Percentiles rank a stretch among this genome's conserved stretches.
These are phyloP conservation scores for Dendrolimus punctatus DNA, from an alignment of 1,140 invertebrate genomes.

Conservation along the genomic window DNA sequence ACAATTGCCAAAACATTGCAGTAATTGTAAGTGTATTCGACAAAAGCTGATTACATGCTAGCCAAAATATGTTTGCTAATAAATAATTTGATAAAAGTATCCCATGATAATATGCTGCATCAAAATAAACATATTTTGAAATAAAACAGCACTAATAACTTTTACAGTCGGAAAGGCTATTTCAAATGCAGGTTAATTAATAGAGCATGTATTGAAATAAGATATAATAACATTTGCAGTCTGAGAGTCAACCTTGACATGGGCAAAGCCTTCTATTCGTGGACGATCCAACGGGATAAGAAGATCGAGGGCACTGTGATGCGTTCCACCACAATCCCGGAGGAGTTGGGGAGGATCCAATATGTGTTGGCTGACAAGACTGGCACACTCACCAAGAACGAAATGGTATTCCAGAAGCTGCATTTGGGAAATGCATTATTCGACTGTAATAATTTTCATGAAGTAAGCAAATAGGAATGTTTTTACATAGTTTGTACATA, in stretches of 20 bases:
- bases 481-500: not conserved
- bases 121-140: too few relatives aligned
- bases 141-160: too few relatives aligned
- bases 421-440: slow-evolving; percentile 93
- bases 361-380: slow-evolving; percentile 99
- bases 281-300: slow-evolving; percentile 95
- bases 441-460: slow-evolving; percentile 90
- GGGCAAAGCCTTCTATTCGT: slow-evolving; percentile 98
- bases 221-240: slow-evolving; percentile 71
- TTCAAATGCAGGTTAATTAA: too few relatives aligned
- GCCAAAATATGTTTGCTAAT: too few relatives aligned
- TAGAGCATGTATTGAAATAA: not conserved
- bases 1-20: too few relatives aligned
- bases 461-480: slow-evolving; percentile 70
- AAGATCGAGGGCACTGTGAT: slow-evolving; percentile 96
- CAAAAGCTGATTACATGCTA: too few relatives aligned
- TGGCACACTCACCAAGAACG: slow-evolving; percentile 98
- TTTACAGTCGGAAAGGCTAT: slow-evolving; percentile 83
- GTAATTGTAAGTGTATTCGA: too few relatives aligned
- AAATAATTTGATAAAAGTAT: too few relatives aligned
- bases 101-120: too few relatives aligned
- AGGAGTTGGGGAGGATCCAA: slow-evolving; percentile 96
- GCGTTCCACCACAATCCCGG: slow-evolving; percentile 98
- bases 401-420: slow-evolving; percentile 97
- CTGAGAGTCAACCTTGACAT: slow-evolving; percentile 98